phyloP scores from a whole-genome alignment of 64 coral and sea anemone species.

The Dendrophyllia cribrosa region DNA sequence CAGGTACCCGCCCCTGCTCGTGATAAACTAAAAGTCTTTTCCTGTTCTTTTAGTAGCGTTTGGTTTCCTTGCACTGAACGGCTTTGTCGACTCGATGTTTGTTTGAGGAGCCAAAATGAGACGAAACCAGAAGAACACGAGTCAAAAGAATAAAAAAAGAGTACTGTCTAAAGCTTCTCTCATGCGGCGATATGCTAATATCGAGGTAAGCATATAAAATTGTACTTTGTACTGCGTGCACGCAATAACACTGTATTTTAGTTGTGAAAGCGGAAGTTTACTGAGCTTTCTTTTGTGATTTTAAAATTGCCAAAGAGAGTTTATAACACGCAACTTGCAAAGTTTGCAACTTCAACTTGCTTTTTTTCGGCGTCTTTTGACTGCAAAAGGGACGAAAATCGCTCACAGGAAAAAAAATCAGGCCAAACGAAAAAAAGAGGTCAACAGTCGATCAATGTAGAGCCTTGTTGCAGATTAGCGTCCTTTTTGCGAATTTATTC shows the following conservation, averaged over 20 bases:
- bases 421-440: too few relatives aligned
- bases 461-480: too few relatives aligned
- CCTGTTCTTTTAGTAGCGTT: background rate
- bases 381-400: too few relatives aligned
- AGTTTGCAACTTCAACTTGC: too few relatives aligned
- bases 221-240: slow-evolving; percentile 15
- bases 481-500: too few relatives aligned
- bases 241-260: background rate
- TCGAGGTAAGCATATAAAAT: background rate
- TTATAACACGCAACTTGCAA: too few relatives aligned
- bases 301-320: too few relatives aligned
- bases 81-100: background rate
- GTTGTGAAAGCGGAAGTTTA: background rate
- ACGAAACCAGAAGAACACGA: background rate
- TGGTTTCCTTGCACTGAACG: background rate
- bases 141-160: background rate
- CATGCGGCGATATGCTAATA: background rate
- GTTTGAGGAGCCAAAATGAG: background rate
- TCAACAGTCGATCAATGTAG: too few relatives aligned
- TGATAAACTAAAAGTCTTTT: slow-evolving; percentile 7
- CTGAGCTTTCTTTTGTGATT: too few relatives aligned
- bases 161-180: background rate
- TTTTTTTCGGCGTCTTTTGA: too few relatives aligned
- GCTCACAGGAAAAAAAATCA: too few relatives aligned
- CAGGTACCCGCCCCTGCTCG: background rate